Evolutionary conservation across 2,797 vertebrate genomes (phyloP).

Genomic region (Calcarius lapponicus): DNA sequence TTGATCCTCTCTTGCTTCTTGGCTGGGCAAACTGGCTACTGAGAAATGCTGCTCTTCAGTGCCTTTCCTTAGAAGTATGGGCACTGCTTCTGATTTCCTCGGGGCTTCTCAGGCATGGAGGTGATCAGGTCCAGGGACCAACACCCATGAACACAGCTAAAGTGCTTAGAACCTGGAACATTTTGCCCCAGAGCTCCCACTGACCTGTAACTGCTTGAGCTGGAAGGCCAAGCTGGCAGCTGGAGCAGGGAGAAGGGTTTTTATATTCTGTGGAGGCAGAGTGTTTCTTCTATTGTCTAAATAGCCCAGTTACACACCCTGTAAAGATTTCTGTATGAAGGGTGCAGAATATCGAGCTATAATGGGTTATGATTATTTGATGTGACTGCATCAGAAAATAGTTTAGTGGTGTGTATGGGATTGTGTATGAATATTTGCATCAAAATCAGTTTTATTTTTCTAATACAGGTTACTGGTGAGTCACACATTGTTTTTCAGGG

Average conservation of each 20-base stretch:
- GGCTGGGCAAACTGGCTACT: background rate
- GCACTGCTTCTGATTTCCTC: background rate
- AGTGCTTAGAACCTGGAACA: background rate
- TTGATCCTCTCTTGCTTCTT: background rate
- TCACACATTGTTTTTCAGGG: background rate
- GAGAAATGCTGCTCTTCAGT: background rate
- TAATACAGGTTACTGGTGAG: background rate
- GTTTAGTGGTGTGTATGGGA: background rate
- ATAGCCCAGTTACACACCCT: background rate
- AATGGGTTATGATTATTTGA: background rate
- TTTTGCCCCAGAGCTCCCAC: background rate
- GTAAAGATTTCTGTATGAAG: background rate
- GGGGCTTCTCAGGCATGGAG: background rate
- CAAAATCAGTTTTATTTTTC: background rate
- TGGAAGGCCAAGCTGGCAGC: background rate
- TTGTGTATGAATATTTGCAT: background rate
- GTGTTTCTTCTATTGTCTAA: background rate
- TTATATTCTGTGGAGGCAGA: background rate
- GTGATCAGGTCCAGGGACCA: background rate
- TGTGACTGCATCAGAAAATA: background rate
- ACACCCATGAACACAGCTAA: accelerated
- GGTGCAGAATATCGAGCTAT: background rate
- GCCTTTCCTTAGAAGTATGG: background rate
- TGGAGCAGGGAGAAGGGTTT: background rate
- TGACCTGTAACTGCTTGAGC: background rate